phyloP scores from a whole-genome alignment of 1,140 invertebrate species.

The Drosophila fuyamai region DNA sequence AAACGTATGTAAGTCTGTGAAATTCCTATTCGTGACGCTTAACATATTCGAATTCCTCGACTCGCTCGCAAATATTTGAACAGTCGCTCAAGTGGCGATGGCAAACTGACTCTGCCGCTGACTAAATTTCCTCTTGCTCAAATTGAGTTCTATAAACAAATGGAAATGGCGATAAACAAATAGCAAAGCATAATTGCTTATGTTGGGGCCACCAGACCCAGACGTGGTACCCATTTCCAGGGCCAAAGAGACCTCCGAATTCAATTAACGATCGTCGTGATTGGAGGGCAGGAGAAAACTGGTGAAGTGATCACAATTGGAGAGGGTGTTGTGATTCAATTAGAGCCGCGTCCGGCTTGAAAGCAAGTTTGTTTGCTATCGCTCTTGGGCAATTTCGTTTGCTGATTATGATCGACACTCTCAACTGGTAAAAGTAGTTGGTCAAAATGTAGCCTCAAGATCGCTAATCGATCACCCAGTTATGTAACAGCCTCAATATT shows the following conservation, averaged over 20 bases:
- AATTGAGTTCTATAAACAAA: slow-evolving; percentile 75
- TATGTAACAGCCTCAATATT: not conserved
- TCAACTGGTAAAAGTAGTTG: slow-evolving; percentile 5
- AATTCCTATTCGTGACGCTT: slow-evolving; percentile 8
- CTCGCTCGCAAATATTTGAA: slow-evolving; percentile 60
- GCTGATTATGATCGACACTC: slow-evolving; percentile 65
- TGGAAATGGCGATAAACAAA: slow-evolving; percentile 73
- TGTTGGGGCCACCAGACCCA: slow-evolving; percentile 40
- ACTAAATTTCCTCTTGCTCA: slow-evolving; percentile 39
- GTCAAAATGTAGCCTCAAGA: slow-evolving; percentile 4
- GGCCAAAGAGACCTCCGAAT: slow-evolving; percentile 62
- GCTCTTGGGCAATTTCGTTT: slow-evolving; percentile 44
- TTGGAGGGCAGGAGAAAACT: slow-evolving; percentile 8
- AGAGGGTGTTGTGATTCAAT: slow-evolving; percentile 60
- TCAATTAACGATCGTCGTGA: slow-evolving; percentile 62
- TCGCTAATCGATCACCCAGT: slow-evolving; percentile 52
- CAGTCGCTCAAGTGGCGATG: slow-evolving; percentile 26
- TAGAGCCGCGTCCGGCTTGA: slow-evolving; percentile 28
- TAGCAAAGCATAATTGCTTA: slow-evolving; percentile 71
- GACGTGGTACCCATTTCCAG: slow-evolving; percentile 8
- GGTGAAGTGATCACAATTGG: slow-evolving; percentile 26
- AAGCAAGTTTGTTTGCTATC: slow-evolving; percentile 9
- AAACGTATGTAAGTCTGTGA: slow-evolving; percentile 37
- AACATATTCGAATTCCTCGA: slow-evolving; percentile 37
- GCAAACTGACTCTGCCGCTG: slow-evolving; percentile 4